Base-by-base conservation (phyloP, 2,797 vertebrate species). In the Luscinia luscinia region DNA sequence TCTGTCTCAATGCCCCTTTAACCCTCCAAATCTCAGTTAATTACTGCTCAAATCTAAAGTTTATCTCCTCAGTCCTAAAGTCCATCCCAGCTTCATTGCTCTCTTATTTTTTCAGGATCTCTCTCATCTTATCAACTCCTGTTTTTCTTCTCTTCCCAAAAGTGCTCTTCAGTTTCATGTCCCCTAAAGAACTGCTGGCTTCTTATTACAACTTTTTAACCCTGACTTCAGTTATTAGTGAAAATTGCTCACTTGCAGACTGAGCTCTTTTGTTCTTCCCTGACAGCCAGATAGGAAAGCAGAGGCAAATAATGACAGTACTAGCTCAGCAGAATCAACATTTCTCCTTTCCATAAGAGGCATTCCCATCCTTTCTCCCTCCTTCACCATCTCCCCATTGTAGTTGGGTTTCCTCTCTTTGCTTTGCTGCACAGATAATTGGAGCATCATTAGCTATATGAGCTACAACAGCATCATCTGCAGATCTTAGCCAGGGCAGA, bases 371-470 rank as follows among this genome's bases (percentile, higher is more conserved):
- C 16, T 81, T 83, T 76, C 55, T 70, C 12, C 8, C 30, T 45
- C 14, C 30, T 83, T 83, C 21, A 79, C 23, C 26, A 69, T 84
- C 22, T 85, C 45, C 34, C 30, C n/a, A 23, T 9, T 1, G 0
- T 41, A 86, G 61, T 52, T 83, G 84, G 18, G 12, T 64, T 81
- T 85, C n/a, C n/a, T 70, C 64, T 52, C n/a, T 90, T 85, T 84
- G 57, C 7, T 91, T 63, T 78, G 20, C 34, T 82, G 46, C 58
- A 32, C 51, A 69, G 58, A 54, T 38, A 14, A 90, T 46, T 67
- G 73, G 41, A 78, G 30, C 22, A 58, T 72, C 43, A 48, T 91
- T 82, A 76, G 4, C 66, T 23, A 10, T n/a, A 61, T 54, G n/a
- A 79, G 41, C 58, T 78, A 75, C 62, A 75, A 30, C 11, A n/a